Evolutionary conservation across 2,113 vertebrate species (phyloP), one percentile per base, ranked within the genome.

Genomic region (Callopanchax toddi): DNA sequence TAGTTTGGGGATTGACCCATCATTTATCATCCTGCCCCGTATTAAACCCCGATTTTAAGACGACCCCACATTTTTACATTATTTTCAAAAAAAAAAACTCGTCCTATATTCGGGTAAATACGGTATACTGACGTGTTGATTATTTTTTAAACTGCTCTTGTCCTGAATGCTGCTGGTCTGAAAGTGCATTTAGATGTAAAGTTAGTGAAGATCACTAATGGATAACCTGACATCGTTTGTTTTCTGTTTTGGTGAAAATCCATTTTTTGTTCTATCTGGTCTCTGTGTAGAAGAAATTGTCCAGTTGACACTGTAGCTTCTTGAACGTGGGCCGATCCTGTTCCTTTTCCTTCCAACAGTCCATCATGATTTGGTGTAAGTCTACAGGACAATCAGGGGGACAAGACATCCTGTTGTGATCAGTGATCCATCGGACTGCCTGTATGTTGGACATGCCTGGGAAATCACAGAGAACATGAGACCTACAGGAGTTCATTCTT

Each of bases 341-440:
- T 0, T 91, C 88, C 0, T 91, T 69, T 0, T 60, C 63, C 0
- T 81, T 92, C 97, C 97, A 99, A 86, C 97, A 99, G 5, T 91
- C 79, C 20, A 40, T 6, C 97, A 99, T 99, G 51, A 97, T 93
- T 16, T 79, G 61, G 13, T 98, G 95, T 57, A 99, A 42, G 0
- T 74, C 37, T 0, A 7, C 50, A 0, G 95, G 96, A 52, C 97
- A 99, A 3, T 43, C 76, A 0, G 60, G 0, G 0, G 97, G 97
- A 26, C 86, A 85, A 0, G 91, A 52, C 36, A 99, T 94, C 67
- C 97, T 90, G 88, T 96, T 95, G 11, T 94, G 94, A 4, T 63
- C 59, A 2, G 87, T 57, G 58, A 99, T 5, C 76, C 50, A 69
- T 60, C 95, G 93, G 6, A 96, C 74, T 74, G 96, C 96, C 79